These are phyloP conservation scores for Callimorpha dominula DNA, from an alignment of 2,888 invertebrate genomes.

Conservation along the genomic window DNA sequence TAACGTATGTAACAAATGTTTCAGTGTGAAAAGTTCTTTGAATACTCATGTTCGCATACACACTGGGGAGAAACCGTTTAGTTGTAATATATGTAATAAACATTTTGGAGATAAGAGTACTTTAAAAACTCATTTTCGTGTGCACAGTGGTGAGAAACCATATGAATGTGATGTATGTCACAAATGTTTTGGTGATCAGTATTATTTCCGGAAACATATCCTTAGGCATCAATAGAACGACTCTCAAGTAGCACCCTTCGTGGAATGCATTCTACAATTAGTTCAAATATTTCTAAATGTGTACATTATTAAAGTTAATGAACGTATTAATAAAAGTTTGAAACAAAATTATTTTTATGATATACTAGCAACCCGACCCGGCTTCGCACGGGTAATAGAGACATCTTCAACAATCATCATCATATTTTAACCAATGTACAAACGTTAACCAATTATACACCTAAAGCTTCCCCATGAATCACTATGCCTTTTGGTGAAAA, in stretches of 20 bases:
- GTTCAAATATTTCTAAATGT: no score
- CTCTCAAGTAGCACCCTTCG: background rate
- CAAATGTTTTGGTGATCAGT: slow-evolving; percentile 8
- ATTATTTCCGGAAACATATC: slow-evolving; percentile 10
- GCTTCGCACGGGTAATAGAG: no score
- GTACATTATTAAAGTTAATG: no score
- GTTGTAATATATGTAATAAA: slow-evolving; percentile 16
- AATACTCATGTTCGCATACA: slow-evolving; percentile 16
- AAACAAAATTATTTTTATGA: no score
- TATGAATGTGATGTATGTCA: slow-evolving; percentile 13
- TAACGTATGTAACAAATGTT: slow-evolving; percentile 15
- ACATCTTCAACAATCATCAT: no score
- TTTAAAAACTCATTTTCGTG: slow-evolving; percentile 17
- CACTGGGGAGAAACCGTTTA: slow-evolving; percentile 21
- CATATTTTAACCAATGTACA: no score
- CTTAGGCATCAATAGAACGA: slow-evolving; percentile 6
- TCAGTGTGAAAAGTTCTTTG: slow-evolving; percentile 6
- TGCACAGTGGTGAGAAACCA: slow-evolving; percentile 8
- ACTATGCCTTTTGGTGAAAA: no score
- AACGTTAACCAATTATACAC: no score
- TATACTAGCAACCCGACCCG: no score
- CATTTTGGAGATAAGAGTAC: slow-evolving; percentile 1
- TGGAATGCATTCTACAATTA: no score
- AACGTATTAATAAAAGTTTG: no score
- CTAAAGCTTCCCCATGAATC: no score